Conservation (phyloP, 2,113 vertebrate genomes). For the Psittacara wagleri region DNA sequence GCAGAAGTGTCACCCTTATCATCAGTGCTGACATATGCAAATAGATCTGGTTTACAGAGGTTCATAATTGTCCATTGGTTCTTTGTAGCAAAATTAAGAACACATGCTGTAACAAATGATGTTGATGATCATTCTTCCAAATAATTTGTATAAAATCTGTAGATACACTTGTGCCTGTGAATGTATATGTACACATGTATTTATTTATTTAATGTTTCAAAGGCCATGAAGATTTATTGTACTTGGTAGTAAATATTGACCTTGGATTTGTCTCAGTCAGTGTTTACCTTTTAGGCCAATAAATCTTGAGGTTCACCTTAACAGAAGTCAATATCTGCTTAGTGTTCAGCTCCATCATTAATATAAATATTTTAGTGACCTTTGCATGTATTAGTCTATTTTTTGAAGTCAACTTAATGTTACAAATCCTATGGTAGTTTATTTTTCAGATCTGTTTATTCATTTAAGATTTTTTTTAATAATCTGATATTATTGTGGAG, state of each 20-base stretch:
- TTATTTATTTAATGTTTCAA: constrained; percentile 62
- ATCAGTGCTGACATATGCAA: neutral
- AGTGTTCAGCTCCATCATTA: constrained; percentile 67
- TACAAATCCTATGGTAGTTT: neutral
- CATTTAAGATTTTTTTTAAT: neutral
- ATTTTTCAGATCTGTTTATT: constrained; percentile 21
- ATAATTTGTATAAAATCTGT: neutral
- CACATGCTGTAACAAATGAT: neutral
- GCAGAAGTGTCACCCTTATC: neutral
- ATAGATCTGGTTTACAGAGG: neutral
- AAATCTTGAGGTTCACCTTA: constrained; percentile 79
- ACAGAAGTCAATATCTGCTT: constrained; percentile 80
- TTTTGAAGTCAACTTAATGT: constrained; percentile 20
- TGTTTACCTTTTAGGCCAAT: constrained; percentile 73
- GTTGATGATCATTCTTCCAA: neutral
- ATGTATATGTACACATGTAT: constrained; percentile 47
- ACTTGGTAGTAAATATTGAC: constrained; percentile 77
- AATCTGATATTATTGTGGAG: neutral
- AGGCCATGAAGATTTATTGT: constrained; percentile 73
- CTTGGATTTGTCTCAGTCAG: constrained; percentile 75
- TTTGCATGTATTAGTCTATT: constrained; percentile 58
- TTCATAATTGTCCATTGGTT: neutral
- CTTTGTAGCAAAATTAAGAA: neutral
- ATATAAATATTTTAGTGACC: constrained; percentile 70
- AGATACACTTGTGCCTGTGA: neutral